phyloP scores from a whole-genome alignment of 2,797 vertebrate genomes.

The Dryobates pubescens region DNA sequence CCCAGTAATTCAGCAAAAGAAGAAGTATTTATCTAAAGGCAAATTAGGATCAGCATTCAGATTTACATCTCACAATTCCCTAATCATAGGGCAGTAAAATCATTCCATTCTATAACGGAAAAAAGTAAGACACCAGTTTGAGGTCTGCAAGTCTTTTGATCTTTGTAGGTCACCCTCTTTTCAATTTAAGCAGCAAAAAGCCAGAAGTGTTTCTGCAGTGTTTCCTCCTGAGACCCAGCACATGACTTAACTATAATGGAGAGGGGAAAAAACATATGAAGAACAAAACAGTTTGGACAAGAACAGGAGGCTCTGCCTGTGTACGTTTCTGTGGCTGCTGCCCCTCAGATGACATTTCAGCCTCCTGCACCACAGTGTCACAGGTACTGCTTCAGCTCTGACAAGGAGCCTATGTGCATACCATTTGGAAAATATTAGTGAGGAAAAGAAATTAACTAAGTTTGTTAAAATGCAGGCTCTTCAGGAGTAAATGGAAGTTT shows the following conservation, averaged over 20 bases:
- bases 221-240: not conserved
- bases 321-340: not conserved
- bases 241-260: not conserved
- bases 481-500: not conserved
- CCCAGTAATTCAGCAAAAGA: not conserved
- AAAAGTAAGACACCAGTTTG: not conserved
- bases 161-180: not conserved
- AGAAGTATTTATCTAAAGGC: not conserved
- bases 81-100: not conserved
- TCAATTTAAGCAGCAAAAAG: slow-evolving; percentile 22
- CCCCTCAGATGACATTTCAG: not conserved
- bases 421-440: not conserved
- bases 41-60: not conserved
- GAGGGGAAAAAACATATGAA: not conserved
- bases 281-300: not conserved
- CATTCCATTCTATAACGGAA: not conserved
- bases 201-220: not conserved
- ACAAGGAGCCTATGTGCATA: accelerated
- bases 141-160: not conserved
- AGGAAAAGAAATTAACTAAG: not conserved
- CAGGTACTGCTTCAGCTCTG: not conserved
- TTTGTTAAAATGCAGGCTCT: not conserved
- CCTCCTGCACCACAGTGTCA: not conserved
- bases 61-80: not conserved
- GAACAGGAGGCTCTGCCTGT: not conserved